Evolutionary conservation across 1,140 invertebrate species (phyloP).

Genomic region (Laupala kohalensis): DNA sequence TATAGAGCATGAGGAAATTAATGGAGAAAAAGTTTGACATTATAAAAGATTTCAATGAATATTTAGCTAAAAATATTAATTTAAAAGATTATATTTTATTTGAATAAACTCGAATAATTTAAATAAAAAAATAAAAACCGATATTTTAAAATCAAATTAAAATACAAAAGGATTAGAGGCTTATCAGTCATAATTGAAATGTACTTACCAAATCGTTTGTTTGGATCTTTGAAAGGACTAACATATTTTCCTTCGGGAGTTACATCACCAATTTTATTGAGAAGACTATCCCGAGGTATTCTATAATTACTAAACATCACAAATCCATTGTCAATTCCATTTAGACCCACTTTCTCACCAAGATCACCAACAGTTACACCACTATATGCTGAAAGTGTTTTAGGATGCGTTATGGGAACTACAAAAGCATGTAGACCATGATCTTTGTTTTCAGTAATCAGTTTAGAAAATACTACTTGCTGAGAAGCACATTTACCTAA

Average conservation of each 20-base stretch:
- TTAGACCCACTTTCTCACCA: conserved; percentile 67
- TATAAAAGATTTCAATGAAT: too few relatives aligned
- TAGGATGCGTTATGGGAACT: conserved; percentile 59
- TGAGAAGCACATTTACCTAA: conserved; percentile 73
- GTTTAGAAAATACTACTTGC: conserved; percentile 76
- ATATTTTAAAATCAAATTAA: too few relatives aligned
- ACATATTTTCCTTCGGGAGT: conserved; percentile 48
- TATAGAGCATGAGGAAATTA: too few relatives aligned
- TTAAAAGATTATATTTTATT: too few relatives aligned
- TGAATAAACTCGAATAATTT: too few relatives aligned
- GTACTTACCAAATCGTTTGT: conserved; percentile 52
- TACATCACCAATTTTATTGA: conserved; percentile 51
- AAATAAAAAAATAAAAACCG: too few relatives aligned
- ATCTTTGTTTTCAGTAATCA: conserved; percentile 60
- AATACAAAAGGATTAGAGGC: too few relatives aligned
- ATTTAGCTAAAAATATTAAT: too few relatives aligned
- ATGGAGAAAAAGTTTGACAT: too few relatives aligned
- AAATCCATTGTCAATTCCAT: conserved; percentile 72
- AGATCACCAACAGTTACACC: conserved; percentile 69
- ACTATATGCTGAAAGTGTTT: conserved; percentile 51
- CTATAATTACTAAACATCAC: conserved; percentile 45
- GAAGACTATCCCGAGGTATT: conserved; percentile 42
- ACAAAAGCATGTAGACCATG: conserved; percentile 73
- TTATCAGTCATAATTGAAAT: too few relatives aligned
- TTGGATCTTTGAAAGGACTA: conserved; percentile 58